Percentiles rank a stretch among this genome's conserved stretches.
These are phyloP conservation scores for Malurus melanocephalus DNA, from an alignment of 2,113 vertebrate genomes.

Conservation along the genomic window DNA sequence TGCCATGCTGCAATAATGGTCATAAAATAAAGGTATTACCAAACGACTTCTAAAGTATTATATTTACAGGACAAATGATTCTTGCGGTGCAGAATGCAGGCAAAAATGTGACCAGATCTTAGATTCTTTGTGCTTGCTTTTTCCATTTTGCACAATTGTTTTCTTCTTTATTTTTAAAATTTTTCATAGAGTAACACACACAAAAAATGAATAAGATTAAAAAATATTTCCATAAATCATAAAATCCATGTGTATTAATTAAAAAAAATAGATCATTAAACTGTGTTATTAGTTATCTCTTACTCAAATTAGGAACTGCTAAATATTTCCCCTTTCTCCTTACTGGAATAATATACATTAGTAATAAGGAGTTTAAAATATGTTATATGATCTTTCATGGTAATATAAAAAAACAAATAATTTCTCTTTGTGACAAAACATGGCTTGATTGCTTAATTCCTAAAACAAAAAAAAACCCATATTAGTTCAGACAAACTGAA, in stretches of 20 bases:
- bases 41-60: not conserved
- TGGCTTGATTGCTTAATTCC: not conserved
- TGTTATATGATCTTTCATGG: not conserved
- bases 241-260: not conserved
- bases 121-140: not conserved
- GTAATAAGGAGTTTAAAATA: not conserved
- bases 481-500: not conserved
- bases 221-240: not conserved
- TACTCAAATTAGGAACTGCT: not conserved
- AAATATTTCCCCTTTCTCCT: not conserved
- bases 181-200: not conserved
- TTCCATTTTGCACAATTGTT: not conserved
- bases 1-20: not conserved
- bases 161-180: not conserved
- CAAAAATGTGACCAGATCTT: not conserved
- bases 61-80: not conserved
- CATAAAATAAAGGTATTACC: constrained; percentile 15
- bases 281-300: not conserved
- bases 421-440: not conserved
- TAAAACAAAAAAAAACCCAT: not conserved
- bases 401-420: not conserved
- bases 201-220: not conserved
- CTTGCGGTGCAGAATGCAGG: not conserved
- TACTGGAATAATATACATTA: not conserved
- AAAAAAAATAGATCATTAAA: not conserved